A percentile compares a stretch with the other conserved stretches of the same genome.
phyloP scores from a whole-genome alignment of 2,797 vertebrate genomes.

The Apodemus agrarius region DNA sequence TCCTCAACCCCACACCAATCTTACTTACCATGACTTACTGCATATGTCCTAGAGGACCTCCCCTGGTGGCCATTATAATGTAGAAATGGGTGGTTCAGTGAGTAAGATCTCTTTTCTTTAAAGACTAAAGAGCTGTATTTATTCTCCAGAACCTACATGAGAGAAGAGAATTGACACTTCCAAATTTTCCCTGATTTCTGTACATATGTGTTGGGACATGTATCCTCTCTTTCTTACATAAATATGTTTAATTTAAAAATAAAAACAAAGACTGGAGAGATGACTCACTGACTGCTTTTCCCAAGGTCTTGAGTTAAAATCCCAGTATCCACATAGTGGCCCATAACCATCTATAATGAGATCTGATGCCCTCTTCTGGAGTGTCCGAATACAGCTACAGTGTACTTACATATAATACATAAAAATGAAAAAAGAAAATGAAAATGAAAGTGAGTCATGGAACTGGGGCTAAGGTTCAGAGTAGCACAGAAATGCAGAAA shows the following conservation, averaged over 20 bases:
- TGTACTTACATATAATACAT: no score
- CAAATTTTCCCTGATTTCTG: neutral
- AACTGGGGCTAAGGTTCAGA: neutral
- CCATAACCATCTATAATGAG: no score
- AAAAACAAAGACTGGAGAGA: neutral
- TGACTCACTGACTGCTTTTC: no score
- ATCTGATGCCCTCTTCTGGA: no score
- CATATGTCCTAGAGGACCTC: neutral
- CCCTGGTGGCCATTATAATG: neutral
- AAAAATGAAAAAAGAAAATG: no score
- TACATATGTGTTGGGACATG: neutral
- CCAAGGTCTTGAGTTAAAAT: no score
- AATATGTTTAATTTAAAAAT: no score
- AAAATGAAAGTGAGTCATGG: neutral
- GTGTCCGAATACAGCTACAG: no score
- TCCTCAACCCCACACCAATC: neutral
- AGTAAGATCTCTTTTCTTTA: no score
- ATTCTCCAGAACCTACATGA: no score
- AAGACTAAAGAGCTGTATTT: neutral
- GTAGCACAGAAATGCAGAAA: neutral
- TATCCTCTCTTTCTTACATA: neutral
- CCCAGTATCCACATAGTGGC: no score
- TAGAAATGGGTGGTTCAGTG: neutral
- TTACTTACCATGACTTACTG: neutral
- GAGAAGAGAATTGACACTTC: neutral